Base-by-base conservation (phyloP, 2,113 vertebrate species). In the Anhinga rufa region DNA sequence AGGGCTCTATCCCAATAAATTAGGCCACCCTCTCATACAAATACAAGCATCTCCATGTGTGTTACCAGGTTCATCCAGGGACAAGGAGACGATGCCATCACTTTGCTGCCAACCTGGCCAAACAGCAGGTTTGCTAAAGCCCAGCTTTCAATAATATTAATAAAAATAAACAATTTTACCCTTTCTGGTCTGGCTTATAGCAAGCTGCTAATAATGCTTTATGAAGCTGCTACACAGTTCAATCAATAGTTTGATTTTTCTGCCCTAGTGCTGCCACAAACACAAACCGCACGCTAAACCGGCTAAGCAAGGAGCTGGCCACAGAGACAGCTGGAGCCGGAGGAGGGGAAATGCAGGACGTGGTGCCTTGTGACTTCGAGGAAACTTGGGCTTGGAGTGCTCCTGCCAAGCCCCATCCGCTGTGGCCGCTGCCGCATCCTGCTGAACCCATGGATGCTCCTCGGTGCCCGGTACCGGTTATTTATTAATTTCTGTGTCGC, bases 181-280 rank as follows among this genome's bases (percentile, higher is more conserved):
- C 79, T 88, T 92, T 95, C 32, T 71, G 78, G 40, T 93, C 69
- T 61, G 51, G 66, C 84, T 70, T 71, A 94, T 78, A 89, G 52
- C 76, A 55, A 44, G 31, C 42, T 90, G 60, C 96, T 96, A 93
- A 94, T 92, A 92, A 94, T 87, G 93, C 69, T 83, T 96, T 92
- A 85, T 26, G 80, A 93, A 66, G 78, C 78, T 83, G 78, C 90
- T 66, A 51, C 88, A 12, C 51, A 86, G 86, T 95, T 96, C 94
- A 93, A 93, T 96, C 97, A 95, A 86, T 97, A 97, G 74, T 98
- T 97, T 95, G 94, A 98, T 97, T 98, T 97, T 97, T 77, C 92
- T 98, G 89, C 95, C 97, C 79, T 90, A 90, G 70, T 88, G 83
- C 82, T 96, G 95, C 86, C 95, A 80, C 77, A 89, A 54, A 83